A percentile compares a stretch with the other conserved stretches of the same genome.
These are phyloP conservation scores for Drosophila neotestacea DNA, from an alignment of 2,888 invertebrate species.

Conservation along the genomic window DNA sequence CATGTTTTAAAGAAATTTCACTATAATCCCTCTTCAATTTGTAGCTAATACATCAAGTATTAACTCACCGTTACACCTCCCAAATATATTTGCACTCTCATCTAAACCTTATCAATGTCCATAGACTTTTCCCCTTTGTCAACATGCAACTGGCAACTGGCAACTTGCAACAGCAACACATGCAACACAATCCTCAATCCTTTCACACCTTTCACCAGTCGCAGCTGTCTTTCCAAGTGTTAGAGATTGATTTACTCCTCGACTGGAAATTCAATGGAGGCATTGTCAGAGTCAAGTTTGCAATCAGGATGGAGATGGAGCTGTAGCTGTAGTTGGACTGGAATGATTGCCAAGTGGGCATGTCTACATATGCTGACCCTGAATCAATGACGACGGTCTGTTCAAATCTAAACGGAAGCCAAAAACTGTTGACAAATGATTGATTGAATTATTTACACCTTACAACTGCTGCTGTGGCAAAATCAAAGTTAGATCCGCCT, in stretches of 20 bases:
- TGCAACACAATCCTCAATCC: conserved; percentile 66
- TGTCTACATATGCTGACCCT: conserved; percentile 60
- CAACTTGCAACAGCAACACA: conserved; percentile 3
- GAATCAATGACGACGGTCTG: conserved; percentile 31
- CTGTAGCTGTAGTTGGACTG: conserved; percentile 5
- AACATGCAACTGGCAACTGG: no score
- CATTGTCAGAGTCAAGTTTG: conserved; percentile 35
- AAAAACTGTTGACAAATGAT: conserved; percentile 78
- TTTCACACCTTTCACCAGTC: conserved; percentile 78
- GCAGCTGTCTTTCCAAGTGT: conserved; percentile 51
- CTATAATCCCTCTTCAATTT: not conserved
- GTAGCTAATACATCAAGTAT: not conserved
- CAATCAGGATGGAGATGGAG: conserved; percentile 51
- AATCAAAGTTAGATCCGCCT: conserved; percentile 79
- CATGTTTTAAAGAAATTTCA: not conserved
- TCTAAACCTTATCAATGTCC: conserved; percentile 49
- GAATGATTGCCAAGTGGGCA: conserved; percentile 1
- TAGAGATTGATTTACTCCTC: conserved; percentile 56
- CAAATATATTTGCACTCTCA: conserved; percentile 1
- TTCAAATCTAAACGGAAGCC: conserved; percentile 73
- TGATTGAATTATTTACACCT: conserved; percentile 81
- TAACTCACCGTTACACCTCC: not conserved
- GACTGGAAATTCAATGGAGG: conserved; percentile 59
- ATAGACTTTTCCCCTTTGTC: not conserved
- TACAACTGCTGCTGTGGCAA: conserved; percentile 68